Percentiles rank a stretch among this genome's conserved stretches.
phyloP scores from a whole-genome alignment of 2,797 vertebrate genomes.

The Tapera naevia region DNA sequence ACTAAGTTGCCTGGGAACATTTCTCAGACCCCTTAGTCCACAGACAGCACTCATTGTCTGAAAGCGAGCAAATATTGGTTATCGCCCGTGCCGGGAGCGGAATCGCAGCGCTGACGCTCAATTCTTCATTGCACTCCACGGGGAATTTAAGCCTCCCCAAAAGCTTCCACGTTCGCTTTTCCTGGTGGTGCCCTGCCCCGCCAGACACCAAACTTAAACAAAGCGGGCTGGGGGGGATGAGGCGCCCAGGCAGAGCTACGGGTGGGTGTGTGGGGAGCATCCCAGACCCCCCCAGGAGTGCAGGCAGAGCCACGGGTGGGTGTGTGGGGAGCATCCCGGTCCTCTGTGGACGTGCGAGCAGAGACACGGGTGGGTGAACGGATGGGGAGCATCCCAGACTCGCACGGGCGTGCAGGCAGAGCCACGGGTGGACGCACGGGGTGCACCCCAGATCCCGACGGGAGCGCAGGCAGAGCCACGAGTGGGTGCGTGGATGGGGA shows the following conservation, averaged over 20 bases:
- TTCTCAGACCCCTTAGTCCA: too few relatives aligned
- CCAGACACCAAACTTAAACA: not conserved
- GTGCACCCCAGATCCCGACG: too few relatives aligned
- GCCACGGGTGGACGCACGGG: too few relatives aligned
- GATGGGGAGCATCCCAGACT: too few relatives aligned
- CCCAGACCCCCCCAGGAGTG: not conserved
- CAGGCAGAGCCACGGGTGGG: not conserved
- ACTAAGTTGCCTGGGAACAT: not conserved
- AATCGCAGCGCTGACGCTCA: not conserved
- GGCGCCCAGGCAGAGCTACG: not conserved
- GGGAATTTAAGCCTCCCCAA: not conserved
- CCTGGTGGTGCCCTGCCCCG: rapidly evolving
- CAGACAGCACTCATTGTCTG: not conserved
- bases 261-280: not conserved
- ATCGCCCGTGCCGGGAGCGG: not conserved
- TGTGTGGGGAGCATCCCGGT: not conserved
- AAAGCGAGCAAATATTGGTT: not conserved
- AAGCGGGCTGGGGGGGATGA: not conserved
- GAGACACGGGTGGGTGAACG: not conserved
- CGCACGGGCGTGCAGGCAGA: too few relatives aligned
- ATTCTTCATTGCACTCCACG: rapidly evolving
- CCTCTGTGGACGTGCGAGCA: too few relatives aligned
- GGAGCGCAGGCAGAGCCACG: too few relatives aligned
- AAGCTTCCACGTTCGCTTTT: not conserved
- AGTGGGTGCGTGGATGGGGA: too few relatives aligned